Evolutionary conservation across 2,113 vertebrate species (phyloP), one percentile per base, ranked within the genome.

Genomic region (Pholis gunnellus): DNA sequence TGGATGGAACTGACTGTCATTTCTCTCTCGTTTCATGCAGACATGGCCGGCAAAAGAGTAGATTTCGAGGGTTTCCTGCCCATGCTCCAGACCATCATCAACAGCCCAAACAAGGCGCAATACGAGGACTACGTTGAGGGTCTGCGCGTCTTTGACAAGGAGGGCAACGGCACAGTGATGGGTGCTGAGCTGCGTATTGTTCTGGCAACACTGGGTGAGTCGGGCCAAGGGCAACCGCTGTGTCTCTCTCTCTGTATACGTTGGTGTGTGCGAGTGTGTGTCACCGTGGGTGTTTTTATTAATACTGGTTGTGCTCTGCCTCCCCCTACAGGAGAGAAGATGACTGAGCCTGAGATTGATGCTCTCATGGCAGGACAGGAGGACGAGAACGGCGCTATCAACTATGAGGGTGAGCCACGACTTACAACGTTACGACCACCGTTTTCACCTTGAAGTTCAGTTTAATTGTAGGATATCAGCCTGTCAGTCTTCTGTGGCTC

Each of bases 91-190:
- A 95, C 95, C 86, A 96, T 99, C 91, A 95, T 98, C 93, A 99
- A 99, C 95, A 97, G 96, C 94, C 98, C 97, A 86, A 97, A 99
- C 15, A 98, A 99, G 95, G 98, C 97, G 2, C 88, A 74, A 61
- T 98, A 87, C 57, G 98, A 99, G 74, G 98, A 99, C 94, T 99
- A 99, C 0, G 98, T 99, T 96, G 98, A 99, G 95, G 98, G 98
- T 95, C 96, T 99, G 90, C 97, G 98, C 56, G 98, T 99, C 92
- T 99, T 99, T 29, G 98, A 99, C 96, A 99, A 99, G 92, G 98
- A 99, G 93, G 97, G 98, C 90, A 99, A 99, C 0, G 98, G 98
- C 92, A 99, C 98, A 65, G 98, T 99, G 87, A 99, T 99, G 97
- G 98, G 98, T 0, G 97, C 98, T 95, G 98, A 99, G 91, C 97